Percentiles rank a stretch among this genome's conserved stretches.
These are phyloP conservation scores for Pseudopodoces humilis DNA, from an alignment of 2,113 vertebrate species.

Conservation along the genomic window DNA sequence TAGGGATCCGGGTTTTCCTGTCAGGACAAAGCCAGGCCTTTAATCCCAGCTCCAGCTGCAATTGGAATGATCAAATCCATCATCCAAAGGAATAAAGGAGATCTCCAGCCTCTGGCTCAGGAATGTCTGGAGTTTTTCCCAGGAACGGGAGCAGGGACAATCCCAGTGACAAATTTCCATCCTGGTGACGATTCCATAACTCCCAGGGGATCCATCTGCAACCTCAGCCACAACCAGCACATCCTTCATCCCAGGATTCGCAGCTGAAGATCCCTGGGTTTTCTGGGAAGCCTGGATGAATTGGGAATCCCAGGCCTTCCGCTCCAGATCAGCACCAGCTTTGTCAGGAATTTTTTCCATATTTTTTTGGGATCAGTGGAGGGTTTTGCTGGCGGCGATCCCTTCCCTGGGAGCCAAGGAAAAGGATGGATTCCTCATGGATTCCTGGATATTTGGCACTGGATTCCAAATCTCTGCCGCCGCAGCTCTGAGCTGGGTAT, in stretches of 20 bases:
- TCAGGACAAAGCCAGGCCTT: slow-evolving; percentile 8
- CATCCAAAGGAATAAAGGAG: not conserved
- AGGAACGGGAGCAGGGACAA: not conserved
- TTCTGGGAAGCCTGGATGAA: not conserved
- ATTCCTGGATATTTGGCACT: not conserved
- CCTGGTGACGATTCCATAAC: not conserved
- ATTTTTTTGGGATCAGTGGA: not conserved
- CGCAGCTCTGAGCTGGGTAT: not conserved
- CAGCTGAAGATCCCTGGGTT: not conserved
- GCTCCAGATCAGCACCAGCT: not conserved
- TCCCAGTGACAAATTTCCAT: not conserved
- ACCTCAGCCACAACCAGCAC: not conserved
- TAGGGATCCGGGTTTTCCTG: slow-evolving; percentile 38
- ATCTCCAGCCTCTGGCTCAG: not conserved
- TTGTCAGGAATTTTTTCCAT: fast-evolving
- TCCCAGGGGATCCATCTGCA: not conserved
- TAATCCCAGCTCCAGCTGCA: not conserved
- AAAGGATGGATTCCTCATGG: not conserved
- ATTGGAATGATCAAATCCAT: not conserved
- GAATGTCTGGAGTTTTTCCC: not conserved
- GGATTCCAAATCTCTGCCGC: not conserved
- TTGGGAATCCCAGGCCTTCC: not conserved
- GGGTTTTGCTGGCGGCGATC: not conserved
- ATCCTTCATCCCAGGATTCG: not conserved
- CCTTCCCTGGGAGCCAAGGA: not conserved